Conservation (phyloP, 2,797 vertebrate species). For the Aplochiton taeniatus region DNA sequence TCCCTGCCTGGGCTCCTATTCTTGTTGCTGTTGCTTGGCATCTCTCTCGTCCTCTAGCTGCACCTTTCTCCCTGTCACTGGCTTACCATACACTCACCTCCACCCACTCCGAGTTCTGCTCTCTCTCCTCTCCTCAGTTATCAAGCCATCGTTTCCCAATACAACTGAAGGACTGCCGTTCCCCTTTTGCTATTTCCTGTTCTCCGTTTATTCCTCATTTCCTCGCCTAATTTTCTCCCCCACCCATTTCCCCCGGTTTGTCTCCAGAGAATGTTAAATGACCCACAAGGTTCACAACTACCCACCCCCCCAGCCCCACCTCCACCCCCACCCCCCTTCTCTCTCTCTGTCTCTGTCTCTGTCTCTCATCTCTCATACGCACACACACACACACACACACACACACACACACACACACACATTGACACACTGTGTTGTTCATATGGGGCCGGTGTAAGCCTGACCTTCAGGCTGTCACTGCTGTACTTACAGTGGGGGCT, state of each 20-base stretch:
- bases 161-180: slow-evolving; percentile 38
- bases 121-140: slow-evolving; percentile 24
- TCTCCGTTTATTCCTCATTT: background rate
- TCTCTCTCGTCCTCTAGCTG: background rate
- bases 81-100: slow-evolving; percentile 31
- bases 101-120: slow-evolving; percentile 18
- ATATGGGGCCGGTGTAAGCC: too few species aligned
- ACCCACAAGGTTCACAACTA: background rate
- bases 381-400: background rate
- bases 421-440: background rate
- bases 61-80: slow-evolving; percentile 32
- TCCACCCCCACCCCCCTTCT: slow-evolving; percentile 8
- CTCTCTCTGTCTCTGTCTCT: background rate
- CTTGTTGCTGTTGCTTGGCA: slow-evolving; percentile 10
- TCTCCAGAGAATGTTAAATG: background rate
- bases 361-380: background rate
- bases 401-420: slow-evolving; percentile 1
- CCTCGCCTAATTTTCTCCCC: slow-evolving; percentile 52
- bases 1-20: slow-evolving; percentile 19
- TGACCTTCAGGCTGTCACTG: too few species aligned
- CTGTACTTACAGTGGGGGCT: too few species aligned
- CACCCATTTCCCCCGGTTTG: slow-evolving; percentile 46
- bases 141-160: slow-evolving; percentile 54
- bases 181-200: slow-evolving; percentile 4
- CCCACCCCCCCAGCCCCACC: background rate